phyloP scores from a whole-genome alignment of 2,797 vertebrate genomes.

The Hemibagrus guttatus region DNA sequence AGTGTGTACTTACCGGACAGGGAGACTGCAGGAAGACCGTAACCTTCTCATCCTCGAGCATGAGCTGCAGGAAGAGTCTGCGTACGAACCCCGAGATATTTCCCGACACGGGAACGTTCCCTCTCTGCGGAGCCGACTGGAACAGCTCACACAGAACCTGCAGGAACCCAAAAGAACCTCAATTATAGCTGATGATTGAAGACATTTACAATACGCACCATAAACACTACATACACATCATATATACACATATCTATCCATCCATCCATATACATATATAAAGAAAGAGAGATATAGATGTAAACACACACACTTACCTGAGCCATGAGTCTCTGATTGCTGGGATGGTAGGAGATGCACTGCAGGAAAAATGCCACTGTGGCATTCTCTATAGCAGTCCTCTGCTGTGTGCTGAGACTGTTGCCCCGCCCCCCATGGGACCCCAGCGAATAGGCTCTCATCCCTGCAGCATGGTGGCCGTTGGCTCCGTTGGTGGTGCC shows the following conservation, averaged over 20 bases:
- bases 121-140: constrained; percentile 92
- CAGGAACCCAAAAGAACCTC: not conserved
- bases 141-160: constrained; percentile 99
- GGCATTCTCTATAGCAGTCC: constrained; percentile 95
- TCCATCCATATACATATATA: no score
- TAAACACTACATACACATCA: not conserved
- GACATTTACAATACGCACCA: not conserved
- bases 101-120: constrained; percentile 89
- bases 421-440: constrained; percentile 74
- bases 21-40: constrained; percentile 98
- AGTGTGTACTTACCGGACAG: constrained; percentile 83
- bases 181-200: not conserved
- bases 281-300: no score
- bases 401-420: constrained; percentile 92
- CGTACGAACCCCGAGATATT: constrained; percentile 98
- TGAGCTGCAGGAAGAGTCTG: constrained; percentile 95
- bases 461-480: constrained; percentile 72
- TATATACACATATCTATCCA: no score
- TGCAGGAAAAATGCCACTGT: constrained; percentile 97
- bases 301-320: constrained; percentile 77
- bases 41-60: constrained; percentile 99
- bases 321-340: constrained; percentile 98
- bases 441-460: constrained; percentile 77
- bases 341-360: constrained; percentile 97
- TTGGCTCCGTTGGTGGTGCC: constrained; percentile 68